These are phyloP conservation scores for Branchinecta lynchi DNA, from an alignment of 1,140 invertebrate species.

Conservation along the genomic window DNA sequence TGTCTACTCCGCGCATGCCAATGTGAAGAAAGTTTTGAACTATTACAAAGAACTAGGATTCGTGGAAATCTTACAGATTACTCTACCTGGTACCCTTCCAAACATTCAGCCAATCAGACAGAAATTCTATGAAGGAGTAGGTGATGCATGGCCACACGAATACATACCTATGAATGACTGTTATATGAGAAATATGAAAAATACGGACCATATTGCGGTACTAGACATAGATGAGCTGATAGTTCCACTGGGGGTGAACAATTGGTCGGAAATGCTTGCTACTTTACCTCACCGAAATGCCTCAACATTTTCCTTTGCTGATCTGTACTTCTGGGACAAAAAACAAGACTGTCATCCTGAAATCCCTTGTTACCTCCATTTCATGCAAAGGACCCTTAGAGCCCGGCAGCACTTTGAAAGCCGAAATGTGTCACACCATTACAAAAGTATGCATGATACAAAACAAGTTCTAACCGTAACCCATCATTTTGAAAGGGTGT, in stretches of 20 bases:
- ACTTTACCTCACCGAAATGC: background rate
- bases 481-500: background rate
- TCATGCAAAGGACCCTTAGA: background rate
- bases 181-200: constrained; percentile 8
- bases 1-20: background rate
- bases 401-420: background rate
- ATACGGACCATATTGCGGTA: background rate
- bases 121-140: constrained; percentile 1
- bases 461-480: background rate
- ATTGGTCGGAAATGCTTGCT: background rate
- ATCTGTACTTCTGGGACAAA: background rate
- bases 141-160: background rate
- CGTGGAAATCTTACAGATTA: background rate
- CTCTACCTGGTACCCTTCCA: background rate
- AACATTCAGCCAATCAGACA: background rate
- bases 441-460: constrained; percentile 5
- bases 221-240: background rate
- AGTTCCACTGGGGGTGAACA: background rate
- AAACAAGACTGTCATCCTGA: background rate
- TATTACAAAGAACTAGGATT: background rate
- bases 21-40: background rate
- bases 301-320: background rate
- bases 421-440: background rate
- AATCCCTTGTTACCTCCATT: background rate
- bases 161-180: background rate